Evolutionary conservation across 1,140 invertebrate species (phyloP).

Genomic region (Scaptodrosophila lebanonensis): DNA sequence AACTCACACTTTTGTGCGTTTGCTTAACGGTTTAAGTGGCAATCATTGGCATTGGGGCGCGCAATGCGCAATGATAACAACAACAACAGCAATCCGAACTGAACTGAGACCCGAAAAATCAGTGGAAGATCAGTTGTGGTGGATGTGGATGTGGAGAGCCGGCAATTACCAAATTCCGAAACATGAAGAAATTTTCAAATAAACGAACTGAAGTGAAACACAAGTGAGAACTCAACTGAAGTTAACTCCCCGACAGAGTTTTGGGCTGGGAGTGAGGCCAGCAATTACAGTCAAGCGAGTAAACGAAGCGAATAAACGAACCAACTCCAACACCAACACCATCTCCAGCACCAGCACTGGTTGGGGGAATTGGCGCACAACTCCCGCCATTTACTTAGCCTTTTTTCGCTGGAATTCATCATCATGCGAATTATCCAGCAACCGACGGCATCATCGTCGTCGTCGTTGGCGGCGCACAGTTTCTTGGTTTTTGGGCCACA

Average conservation of each 20-base stretch:
- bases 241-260: constrained; percentile 5
- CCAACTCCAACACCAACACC: constrained; percentile 5
- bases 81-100: constrained; percentile 29
- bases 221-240: constrained; percentile 71
- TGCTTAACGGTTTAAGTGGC: constrained; percentile 72
- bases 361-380: constrained; percentile 1
- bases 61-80: constrained; percentile 64
- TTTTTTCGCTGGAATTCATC: constrained; percentile 73
- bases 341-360: not conserved
- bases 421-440: constrained; percentile 65
- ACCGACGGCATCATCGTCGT: not conserved
- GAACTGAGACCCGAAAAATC: constrained; percentile 8
- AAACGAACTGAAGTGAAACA: constrained; percentile 61
- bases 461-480: no score
- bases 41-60: constrained; percentile 64
- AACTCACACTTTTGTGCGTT: constrained; percentile 52
- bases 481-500: not conserved
- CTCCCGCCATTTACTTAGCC: constrained; percentile 54
- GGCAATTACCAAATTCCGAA: constrained; percentile 73
- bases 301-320: constrained; percentile 31
- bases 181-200: constrained; percentile 76
- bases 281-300: constrained; percentile 68
- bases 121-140: not conserved
- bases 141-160: constrained; percentile 32
- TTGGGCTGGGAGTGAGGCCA: constrained; percentile 22